phyloP scores from a whole-genome alignment of 2,797 vertebrate genomes.

The Podarcis siculus region DNA sequence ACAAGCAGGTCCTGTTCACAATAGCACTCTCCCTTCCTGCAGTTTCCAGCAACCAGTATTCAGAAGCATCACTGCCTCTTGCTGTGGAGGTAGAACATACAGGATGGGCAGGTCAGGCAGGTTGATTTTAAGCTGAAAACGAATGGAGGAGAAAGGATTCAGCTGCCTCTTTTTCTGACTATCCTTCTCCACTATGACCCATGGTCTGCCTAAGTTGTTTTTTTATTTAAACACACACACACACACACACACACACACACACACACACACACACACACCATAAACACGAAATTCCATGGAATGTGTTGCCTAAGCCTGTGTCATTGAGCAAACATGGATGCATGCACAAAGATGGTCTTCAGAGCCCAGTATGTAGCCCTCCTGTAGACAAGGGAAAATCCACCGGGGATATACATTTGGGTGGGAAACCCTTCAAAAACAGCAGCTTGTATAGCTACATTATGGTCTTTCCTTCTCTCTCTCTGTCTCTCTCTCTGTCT shows the following conservation, averaged over 20 bases:
- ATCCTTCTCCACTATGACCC: background rate
- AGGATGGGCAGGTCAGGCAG: background rate
- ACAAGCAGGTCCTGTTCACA: too few species aligned
- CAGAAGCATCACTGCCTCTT: too few species aligned
- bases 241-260: too few species aligned
- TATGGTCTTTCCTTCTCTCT: too few species aligned
- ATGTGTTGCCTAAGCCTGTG: too few species aligned
- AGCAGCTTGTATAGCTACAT: background rate
- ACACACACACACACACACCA: background rate
- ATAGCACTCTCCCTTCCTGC: too few species aligned
- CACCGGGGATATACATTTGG: background rate
- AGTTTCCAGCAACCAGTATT: too few species aligned
- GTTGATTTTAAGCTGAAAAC: background rate
- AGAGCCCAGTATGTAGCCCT: background rate
- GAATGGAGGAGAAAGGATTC: background rate
- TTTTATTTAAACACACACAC: background rate
- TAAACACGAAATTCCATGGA: background rate
- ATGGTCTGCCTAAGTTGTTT: background rate
- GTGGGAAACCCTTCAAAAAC: background rate
- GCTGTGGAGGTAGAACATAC: background rate
- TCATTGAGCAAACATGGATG: background rate
- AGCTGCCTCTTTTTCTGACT: background rate
- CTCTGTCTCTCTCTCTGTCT: background rate
- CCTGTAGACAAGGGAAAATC: too few species aligned
- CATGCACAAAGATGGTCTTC: background rate